Evolutionary conservation across 2,113 vertebrate species (phyloP).

Genomic region (Hirundichthys speculiger): DNA sequence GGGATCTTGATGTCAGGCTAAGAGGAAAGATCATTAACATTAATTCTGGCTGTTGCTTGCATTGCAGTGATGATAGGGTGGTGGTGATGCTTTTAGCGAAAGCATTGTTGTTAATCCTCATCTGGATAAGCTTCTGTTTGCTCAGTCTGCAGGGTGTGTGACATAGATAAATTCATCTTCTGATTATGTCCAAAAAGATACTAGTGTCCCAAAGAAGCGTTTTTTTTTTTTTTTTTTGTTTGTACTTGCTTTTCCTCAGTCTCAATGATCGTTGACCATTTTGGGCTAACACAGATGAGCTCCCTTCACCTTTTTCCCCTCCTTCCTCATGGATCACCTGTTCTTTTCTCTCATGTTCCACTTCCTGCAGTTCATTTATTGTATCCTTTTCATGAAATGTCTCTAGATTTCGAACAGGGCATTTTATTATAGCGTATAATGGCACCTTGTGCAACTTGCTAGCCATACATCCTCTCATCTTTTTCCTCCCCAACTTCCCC

Average conservation of each 20-base stretch:
- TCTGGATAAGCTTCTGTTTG: slow-evolving; percentile 48
- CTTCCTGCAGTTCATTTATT: slow-evolving; percentile 64
- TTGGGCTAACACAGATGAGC: slow-evolving; percentile 60
- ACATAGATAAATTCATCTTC: neutral
- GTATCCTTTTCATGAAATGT: slow-evolving; percentile 49
- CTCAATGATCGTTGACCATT: slow-evolving; percentile 70
- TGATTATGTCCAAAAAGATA: slow-evolving; percentile 1
- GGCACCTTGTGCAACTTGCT: slow-evolving; percentile 50
- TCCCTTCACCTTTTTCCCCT: slow-evolving; percentile 24
- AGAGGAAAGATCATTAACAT: slow-evolving; percentile 57
- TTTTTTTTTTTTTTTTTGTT: too few relatives aligned
- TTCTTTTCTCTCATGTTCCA: slow-evolving; percentile 56
- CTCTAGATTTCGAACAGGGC: slow-evolving; percentile 57
- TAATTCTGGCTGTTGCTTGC: slow-evolving; percentile 46
- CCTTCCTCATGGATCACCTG: slow-evolving; percentile 31
- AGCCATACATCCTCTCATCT: slow-evolving; percentile 24
- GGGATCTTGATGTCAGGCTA: slow-evolving; percentile 45
- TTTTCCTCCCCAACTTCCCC: slow-evolving; percentile 38
- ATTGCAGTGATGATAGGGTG: slow-evolving; percentile 35
- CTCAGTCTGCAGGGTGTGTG: slow-evolving; percentile 22
- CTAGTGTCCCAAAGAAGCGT: too few relatives aligned
- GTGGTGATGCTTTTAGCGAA: slow-evolving; percentile 33
- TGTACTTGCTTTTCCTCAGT: slow-evolving; percentile 50
- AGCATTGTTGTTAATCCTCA: slow-evolving; percentile 54
- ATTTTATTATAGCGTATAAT: slow-evolving; percentile 59